Evolutionary conservation across 1,140 invertebrate species (phyloP).

Genomic region (Nasonia giraulti): DNA sequence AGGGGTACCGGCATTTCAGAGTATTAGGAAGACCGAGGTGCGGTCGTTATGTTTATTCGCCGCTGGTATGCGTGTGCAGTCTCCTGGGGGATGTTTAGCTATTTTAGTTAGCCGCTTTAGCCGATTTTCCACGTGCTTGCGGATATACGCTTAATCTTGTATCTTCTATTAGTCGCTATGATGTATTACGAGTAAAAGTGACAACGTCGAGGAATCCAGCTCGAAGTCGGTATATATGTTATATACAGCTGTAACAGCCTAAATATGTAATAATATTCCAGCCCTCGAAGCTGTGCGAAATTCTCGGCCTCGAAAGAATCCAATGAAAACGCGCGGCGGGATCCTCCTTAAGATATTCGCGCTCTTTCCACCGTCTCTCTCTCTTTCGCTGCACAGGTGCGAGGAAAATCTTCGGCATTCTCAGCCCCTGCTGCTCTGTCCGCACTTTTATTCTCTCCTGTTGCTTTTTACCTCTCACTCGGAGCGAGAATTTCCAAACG

Average conservation of each 20-base stretch:
- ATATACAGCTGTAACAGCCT: slow-evolving; percentile 65
- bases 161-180: too few species aligned
- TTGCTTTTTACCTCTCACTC: slow-evolving; percentile 18
- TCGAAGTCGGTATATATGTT: background rate
- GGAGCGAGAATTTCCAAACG: slow-evolving; percentile 39
- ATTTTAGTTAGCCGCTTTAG: background rate
- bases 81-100: background rate
- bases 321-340: slow-evolving; percentile 60
- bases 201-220: background rate
- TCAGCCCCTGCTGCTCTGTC: background rate
- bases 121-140: background rate
- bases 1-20: background rate
- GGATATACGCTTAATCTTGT: background rate
- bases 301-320: slow-evolving; percentile 63
- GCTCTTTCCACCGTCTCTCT: slow-evolving; percentile 55
- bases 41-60: background rate
- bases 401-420: slow-evolving; percentile 54
- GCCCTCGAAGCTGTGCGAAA: slow-evolving; percentile 16
- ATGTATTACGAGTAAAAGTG: background rate
- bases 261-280: slow-evolving; percentile 72
- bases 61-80: background rate
- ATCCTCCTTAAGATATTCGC: slow-evolving; percentile 64
- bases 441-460: slow-evolving; percentile 41
- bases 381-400: slow-evolving; percentile 1
- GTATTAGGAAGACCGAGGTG: background rate